A percentile compares a stretch with the other conserved stretches of the same genome.
These are phyloP conservation scores for Gymnothorax javanicus DNA, from an alignment of 2,797 vertebrate genomes.

Conservation along the genomic window DNA sequence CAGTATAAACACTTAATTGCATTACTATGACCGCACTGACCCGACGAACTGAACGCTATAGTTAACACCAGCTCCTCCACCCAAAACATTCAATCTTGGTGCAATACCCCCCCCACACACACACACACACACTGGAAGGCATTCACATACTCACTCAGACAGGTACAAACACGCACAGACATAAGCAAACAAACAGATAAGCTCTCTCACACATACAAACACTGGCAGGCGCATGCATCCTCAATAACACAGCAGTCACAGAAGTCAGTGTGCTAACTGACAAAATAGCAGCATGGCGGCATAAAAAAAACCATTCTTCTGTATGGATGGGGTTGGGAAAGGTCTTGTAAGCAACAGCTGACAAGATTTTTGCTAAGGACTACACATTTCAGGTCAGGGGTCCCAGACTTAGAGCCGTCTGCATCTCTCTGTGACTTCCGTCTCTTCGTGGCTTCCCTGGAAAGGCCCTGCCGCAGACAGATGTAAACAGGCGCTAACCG, in stretches of 20 bases:
- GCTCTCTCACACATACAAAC: neutral
- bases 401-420: neutral
- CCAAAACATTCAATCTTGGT: too few species aligned
- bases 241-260: neutral
- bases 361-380: neutral
- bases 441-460: neutral
- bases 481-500: slow-evolving; percentile 7
- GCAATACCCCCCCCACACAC: neutral
- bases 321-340: too few species aligned
- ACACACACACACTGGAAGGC: neutral
- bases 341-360: neutral
- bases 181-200: neutral
- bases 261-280: neutral
- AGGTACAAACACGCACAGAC: neutral
- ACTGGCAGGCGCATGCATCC: neutral
- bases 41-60: neutral
- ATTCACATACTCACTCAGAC: neutral
- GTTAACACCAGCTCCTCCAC: neutral
- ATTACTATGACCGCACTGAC: neutral
- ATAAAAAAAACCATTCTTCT: neutral
- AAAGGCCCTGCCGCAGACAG: neutral
- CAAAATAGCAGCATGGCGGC: neutral
- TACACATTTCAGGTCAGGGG: neutral
- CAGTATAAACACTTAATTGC: neutral
- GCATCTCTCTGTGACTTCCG: neutral